phyloP scores from a whole-genome alignment of 2,888 invertebrate genomes.

The Cryptocephalus moraei region DNA sequence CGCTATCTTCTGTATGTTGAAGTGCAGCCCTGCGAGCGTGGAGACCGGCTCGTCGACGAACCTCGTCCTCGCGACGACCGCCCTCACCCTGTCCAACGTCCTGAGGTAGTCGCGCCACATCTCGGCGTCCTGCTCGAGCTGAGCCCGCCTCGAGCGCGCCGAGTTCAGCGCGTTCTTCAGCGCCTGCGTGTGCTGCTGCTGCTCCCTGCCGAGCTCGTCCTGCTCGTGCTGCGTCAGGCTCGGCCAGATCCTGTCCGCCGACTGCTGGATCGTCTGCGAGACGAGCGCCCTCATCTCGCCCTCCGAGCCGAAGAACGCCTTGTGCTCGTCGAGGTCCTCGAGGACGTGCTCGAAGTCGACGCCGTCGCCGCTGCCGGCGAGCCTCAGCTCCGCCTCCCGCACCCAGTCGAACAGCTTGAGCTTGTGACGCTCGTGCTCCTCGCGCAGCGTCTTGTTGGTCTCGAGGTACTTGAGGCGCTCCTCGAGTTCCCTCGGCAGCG shows the following conservation, averaged over 20 bases:
- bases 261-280: conserved; percentile 70
- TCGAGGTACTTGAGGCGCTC: conserved; percentile 73
- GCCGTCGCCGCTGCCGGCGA: conserved; percentile 71
- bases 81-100: conserved; percentile 65
- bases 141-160: conserved; percentile 69
- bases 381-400: conserved; percentile 66
- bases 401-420: conserved; percentile 76
- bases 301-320: conserved; percentile 74
- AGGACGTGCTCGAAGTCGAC: conserved; percentile 81
- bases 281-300: conserved; percentile 68
- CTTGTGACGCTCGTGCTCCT: conserved; percentile 66
- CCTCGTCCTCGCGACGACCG: conserved; percentile 62
- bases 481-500: conserved; percentile 69
- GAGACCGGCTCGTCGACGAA: conserved; percentile 72
- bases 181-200: conserved; percentile 70
- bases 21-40: conserved; percentile 70
- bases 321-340: conserved; percentile 76
- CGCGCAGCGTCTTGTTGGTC: conserved; percentile 63
- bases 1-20: conserved; percentile 72
- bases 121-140: conserved; percentile 71
- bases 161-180: conserved; percentile 74
- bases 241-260: conserved; percentile 82
- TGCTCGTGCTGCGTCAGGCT: conserved; percentile 72
- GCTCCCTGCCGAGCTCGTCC: conserved; percentile 62
- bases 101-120: conserved; percentile 80